Conservation (phyloP, 2,888 invertebrate species). For the Hydraecia micacea region DNA sequence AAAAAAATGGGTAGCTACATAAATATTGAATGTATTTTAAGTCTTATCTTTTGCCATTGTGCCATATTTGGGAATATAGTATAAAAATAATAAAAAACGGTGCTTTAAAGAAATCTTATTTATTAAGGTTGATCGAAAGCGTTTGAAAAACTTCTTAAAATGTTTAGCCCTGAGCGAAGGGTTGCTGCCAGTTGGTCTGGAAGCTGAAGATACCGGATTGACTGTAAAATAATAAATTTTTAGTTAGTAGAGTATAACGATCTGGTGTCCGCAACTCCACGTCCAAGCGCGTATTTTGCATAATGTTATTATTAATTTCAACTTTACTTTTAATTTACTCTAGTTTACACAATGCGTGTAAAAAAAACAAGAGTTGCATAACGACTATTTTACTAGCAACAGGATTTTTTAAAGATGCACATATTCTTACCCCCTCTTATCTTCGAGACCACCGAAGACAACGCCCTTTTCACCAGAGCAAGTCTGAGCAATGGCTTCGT, state of each 20-base stretch:
- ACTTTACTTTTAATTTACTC: background rate
- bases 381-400: background rate
- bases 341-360: background rate
- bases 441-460: conserved; percentile 78
- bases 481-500: conserved; percentile 70
- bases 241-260: background rate
- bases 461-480: conserved; percentile 77
- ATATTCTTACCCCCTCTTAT: conserved; percentile 75
- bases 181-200: conserved; percentile 70
- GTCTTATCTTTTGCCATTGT: background rate
- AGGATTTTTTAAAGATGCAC: background rate
- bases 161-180: conserved; percentile 73
- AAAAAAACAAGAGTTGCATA: background rate
- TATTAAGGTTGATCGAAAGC: conserved; percentile 11
- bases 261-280: background rate
- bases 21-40: background rate
- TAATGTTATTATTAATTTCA: background rate
- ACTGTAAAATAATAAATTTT: conserved; percentile 68
- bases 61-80: background rate
- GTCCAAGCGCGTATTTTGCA: background rate
- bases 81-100: background rate
- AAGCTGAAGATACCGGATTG: conserved; percentile 75
- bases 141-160: background rate
- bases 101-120: conserved; percentile 22
- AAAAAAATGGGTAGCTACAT: background rate